A percentile compares a stretch with the other conserved stretches of the same genome.
Evolutionary conservation across 2,113 vertebrate species (phyloP).

Genomic region (Acrocephalus kingi): DNA sequence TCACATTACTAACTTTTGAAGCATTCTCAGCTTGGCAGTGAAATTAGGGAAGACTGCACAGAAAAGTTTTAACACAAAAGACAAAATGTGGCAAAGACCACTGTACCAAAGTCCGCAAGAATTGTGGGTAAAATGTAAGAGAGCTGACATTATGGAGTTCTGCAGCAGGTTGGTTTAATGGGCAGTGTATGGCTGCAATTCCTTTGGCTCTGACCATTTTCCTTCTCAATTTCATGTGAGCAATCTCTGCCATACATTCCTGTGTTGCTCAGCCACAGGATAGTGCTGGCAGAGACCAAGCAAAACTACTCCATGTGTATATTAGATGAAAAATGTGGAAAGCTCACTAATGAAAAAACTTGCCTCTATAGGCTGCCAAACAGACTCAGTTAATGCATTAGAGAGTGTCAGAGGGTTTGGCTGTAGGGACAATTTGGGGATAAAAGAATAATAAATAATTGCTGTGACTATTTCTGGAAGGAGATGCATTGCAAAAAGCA

Average conservation of each 20-base stretch:
- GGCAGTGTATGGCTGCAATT: neutral
- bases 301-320: neutral
- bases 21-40: neutral
- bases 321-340: constrained; percentile 28
- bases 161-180: neutral
- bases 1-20: neutral
- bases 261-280: neutral
- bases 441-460: constrained; percentile 18
- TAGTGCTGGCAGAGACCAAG: neutral
- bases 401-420: neutral
- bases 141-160: neutral
- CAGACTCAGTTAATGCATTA: neutral
- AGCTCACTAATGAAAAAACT: neutral
- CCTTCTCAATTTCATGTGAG: neutral
- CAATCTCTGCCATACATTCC: constrained; percentile 21
- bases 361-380: neutral
- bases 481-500: neutral
- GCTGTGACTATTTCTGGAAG: neutral
- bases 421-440: constrained; percentile 2
- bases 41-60: neutral
- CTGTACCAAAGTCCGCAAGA: neutral
- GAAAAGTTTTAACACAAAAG: neutral
- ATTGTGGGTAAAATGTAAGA: neutral
- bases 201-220: neutral
- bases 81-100: neutral